A percentile compares a stretch with the other conserved stretches of the same genome.
Evolutionary conservation across 2,888 invertebrate species (phyloP).

Genomic region (Platynereis dumerilii): DNA sequence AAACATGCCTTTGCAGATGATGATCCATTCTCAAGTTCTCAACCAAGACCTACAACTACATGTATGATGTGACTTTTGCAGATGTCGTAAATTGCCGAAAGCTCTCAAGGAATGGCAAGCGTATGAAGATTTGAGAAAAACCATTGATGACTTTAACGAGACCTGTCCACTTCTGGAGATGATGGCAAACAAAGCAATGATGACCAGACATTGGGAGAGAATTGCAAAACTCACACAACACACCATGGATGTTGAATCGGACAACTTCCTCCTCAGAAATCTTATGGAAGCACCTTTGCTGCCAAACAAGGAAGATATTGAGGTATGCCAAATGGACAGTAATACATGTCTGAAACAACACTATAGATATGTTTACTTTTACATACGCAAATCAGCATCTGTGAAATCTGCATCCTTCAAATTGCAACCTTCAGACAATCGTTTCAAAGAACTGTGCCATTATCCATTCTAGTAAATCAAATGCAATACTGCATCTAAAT

Average conservation of each 20-base stretch:
- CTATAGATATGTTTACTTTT: not conserved
- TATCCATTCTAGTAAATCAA: too few species aligned
- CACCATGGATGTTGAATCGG: constrained; percentile 89
- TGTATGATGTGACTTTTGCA: constrained; percentile 45
- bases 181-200: constrained; percentile 98
- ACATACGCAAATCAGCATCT: too few species aligned
- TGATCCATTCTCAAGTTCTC: too few species aligned
- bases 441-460: too few species aligned
- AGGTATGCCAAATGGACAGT: constrained; percentile 67
- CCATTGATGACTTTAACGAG: constrained; percentile 97
- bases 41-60: too few species aligned
- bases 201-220: constrained; percentile 93
- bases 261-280: constrained; percentile 91
- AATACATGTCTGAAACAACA: not conserved
- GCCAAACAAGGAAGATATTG: constrained; percentile 94
- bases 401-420: too few species aligned
- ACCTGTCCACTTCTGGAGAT: constrained; percentile 94
- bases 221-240: constrained; percentile 90
- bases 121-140: constrained; percentile 92
- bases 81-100: constrained; percentile 93
- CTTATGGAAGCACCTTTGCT: constrained; percentile 92
- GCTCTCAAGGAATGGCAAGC: constrained; percentile 93
- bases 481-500: too few species aligned
- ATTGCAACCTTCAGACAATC: too few species aligned
- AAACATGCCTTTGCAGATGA: too few species aligned